These are phyloP conservation scores for Sebastes schlegelii DNA, from an alignment of 2,113 vertebrate species.

Conservation along the genomic window DNA sequence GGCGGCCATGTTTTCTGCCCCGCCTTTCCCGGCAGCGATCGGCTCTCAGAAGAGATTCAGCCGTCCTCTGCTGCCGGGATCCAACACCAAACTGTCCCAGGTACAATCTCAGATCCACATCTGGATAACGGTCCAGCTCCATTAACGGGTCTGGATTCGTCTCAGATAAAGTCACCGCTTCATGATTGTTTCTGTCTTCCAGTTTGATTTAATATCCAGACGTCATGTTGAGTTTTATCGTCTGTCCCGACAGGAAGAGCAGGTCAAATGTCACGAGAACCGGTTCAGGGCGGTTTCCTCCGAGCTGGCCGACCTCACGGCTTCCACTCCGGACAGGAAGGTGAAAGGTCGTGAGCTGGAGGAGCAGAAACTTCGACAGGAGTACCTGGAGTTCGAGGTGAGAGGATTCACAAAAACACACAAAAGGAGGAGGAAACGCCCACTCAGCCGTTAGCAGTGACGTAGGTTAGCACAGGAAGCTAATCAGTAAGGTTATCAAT, in stretches of 20 bases:
- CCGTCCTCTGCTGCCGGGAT: slow-evolving; percentile 93
- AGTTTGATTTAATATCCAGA: too few species aligned
- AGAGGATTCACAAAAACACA: too few species aligned
- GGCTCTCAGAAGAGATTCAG: slow-evolving; percentile 97
- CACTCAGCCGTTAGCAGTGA: too few species aligned
- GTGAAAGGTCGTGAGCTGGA: slow-evolving; percentile 92
- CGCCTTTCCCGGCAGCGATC: slow-evolving; percentile 96
- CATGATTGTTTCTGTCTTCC: neutral
- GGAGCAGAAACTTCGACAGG: slow-evolving; percentile 92
- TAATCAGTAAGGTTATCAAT: too few species aligned
- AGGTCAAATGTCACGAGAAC: slow-evolving; percentile 91
- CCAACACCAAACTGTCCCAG: slow-evolving; percentile 93
- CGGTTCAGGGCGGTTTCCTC: slow-evolving; percentile 91
- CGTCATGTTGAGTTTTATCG: neutral
- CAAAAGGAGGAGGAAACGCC: too few species aligned
- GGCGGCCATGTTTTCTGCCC: slow-evolving; percentile 96
- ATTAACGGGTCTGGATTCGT: too few species aligned
- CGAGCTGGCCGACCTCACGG: slow-evolving; percentile 88
- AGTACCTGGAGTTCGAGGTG: slow-evolving; percentile 97
- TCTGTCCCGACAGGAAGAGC: slow-evolving; percentile 88
- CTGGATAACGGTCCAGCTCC: too few species aligned
- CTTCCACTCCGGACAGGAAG: slow-evolving; percentile 86
- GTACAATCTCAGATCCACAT: slow-evolving; percentile 68
- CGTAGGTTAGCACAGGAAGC: too few species aligned
- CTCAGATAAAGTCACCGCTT: neutral